phyloP scores from a whole-genome alignment of 2,888 invertebrate genomes.

The Argynnis bischoffii region DNA sequence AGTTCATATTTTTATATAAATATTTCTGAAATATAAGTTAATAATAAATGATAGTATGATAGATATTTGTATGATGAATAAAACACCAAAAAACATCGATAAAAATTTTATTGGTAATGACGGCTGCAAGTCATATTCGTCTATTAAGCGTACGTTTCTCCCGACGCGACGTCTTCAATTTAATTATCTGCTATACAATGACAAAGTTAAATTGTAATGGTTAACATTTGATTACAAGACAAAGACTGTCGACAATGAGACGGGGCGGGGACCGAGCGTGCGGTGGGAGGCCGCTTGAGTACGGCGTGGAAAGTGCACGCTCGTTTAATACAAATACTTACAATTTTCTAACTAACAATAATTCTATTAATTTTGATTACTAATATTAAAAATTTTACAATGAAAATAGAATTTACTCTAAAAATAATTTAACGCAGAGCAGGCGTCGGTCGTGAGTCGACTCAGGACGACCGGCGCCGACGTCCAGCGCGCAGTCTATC shows the following conservation, averaged over 20 bases:
- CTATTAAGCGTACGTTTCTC: conserved; percentile 80
- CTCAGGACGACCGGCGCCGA: conserved; percentile 70
- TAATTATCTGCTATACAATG: conserved; percentile 69
- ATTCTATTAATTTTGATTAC: conserved; percentile 71
- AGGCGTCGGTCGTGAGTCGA: conserved; percentile 73
- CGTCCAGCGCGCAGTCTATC: conserved; percentile 66
- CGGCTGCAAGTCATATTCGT: conserved; percentile 68
- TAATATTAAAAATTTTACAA: conserved; percentile 81
- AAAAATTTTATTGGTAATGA: conserved; percentile 80
- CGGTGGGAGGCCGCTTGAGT: conserved; percentile 52
- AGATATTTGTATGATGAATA: conserved; percentile 42
- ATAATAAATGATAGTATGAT: neutral
- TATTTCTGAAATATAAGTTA: too few relatives aligned
- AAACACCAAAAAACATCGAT: conserved; percentile 74
- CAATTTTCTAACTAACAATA: conserved; percentile 80
- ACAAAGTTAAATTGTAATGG: conserved; percentile 72
- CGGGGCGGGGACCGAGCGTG: conserved; percentile 68
- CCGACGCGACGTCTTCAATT: conserved; percentile 66
- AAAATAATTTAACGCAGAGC: conserved; percentile 72
- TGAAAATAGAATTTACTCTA: conserved; percentile 82
- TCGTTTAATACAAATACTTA: conserved; percentile 74
- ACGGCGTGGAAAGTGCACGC: conserved; percentile 72
- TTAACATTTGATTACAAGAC: conserved; percentile 76
- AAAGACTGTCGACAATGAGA: conserved; percentile 69
- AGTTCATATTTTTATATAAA: too few relatives aligned